Evolutionary conservation across 2,113 vertebrate species (phyloP).

Genomic region (Aldabrachelys gigantea): DNA sequence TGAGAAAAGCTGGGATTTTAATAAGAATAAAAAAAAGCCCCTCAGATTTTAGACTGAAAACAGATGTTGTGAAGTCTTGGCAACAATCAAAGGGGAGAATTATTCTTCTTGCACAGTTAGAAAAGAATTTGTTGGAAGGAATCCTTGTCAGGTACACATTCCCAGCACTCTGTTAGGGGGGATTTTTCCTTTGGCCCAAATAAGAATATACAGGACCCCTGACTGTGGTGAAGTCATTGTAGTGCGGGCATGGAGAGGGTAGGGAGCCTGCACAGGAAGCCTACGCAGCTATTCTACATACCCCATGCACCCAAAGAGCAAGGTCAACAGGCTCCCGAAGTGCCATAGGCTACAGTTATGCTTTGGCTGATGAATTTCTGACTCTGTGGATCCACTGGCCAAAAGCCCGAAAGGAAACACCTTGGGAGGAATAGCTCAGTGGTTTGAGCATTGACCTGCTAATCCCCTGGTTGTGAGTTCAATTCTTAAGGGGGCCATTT

Average conservation of each 20-base stretch:
- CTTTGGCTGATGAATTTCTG: background rate
- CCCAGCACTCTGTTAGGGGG: background rate
- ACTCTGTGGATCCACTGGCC: background rate
- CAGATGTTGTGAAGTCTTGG: background rate
- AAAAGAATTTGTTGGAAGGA: background rate
- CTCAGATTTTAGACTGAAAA: background rate
- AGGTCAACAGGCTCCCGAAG: background rate
- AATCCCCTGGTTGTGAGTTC: too few species aligned
- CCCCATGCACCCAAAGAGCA: background rate
- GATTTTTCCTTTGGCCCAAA: background rate
- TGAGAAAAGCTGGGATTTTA: background rate
- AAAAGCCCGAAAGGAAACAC: background rate
- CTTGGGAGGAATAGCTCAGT: too few species aligned
- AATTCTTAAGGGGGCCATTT: too few species aligned
- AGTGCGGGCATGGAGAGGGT: background rate
- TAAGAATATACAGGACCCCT: background rate
- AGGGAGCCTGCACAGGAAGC: background rate
- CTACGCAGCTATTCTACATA: background rate
- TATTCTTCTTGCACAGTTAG: conserved; percentile 1
- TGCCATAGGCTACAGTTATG: background rate
- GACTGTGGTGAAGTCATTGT: background rate
- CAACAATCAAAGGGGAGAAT: background rate
- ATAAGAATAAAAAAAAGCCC: background rate
- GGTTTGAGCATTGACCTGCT: too few species aligned
- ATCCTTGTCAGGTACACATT: background rate